Evolutionary conservation across 2,113 vertebrate species (phyloP), one percentile per base, ranked within the genome.

Genomic region (Chloropsis cyanopogon): DNA sequence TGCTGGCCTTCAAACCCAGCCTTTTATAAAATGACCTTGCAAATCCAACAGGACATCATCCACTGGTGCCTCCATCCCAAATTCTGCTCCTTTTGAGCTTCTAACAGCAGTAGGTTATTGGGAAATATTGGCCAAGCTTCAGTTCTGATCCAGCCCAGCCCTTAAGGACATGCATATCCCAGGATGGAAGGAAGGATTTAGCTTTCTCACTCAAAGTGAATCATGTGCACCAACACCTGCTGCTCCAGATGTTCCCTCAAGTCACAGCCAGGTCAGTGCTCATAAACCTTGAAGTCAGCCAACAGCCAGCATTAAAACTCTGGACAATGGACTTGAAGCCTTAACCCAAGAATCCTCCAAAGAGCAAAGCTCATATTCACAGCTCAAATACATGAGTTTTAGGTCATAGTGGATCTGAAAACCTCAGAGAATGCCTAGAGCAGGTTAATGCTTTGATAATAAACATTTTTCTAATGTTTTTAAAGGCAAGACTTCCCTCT

Each of bases 61-160:
- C 1, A 1, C 14, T 2, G 1, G 13, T 59, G 22, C 5, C 39
- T 77, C 13, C 8, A 21, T 33, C 53, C 14, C 16, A 79, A 35
- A 60, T 25, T 10, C 28, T 82, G 28, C 41, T 54, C 11, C 53
- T 68, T 54, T 37, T 42, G 28, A 52, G n/a, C 4, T 78, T 56
- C 44, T 44, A 35, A 24, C 2, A 1, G 9, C 37, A 14, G 21
- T 3, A 22, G 0, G 0, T 65, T 69, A 29, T 6, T 35, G 73
- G 66, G 72, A 82, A 92, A 76, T 76, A 79, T 0, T 69, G 7
- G 28, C 52, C 17, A 29, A 22, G 31, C 16, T 60, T 60, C n/a
- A 11, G 41, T 26, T 47, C 0, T 0, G 1, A 61, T 21, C 37
- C 61, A 71, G 39, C 39, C 35, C 68, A 41, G 16, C 22, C 47